phyloP scores from a whole-genome alignment of 64 coral and sea anemone genomes.

The Pocillopora damicornis region DNA sequence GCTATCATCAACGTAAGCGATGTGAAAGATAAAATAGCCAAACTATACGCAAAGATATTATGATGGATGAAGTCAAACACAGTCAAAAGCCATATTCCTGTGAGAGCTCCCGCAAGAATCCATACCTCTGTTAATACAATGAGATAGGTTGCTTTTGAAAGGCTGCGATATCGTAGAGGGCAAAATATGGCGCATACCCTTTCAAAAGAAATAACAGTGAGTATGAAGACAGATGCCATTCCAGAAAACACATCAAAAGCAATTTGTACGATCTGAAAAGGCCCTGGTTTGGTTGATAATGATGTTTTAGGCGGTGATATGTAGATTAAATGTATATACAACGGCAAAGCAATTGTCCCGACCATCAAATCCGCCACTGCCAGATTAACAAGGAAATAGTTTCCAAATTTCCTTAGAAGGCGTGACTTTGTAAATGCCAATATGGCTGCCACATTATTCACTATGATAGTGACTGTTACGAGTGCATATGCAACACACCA shows the following conservation, averaged over 20 bases:
- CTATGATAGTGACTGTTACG: background rate
- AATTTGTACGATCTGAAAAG: constrained; percentile 32
- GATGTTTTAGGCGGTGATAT: background rate
- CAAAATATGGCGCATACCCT: constrained; percentile 63
- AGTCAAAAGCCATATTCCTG: constrained; percentile 32
- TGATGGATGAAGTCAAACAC: constrained; percentile 20
- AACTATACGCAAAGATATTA: constrained; percentile 48
- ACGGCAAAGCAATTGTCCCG: constrained; percentile 56
- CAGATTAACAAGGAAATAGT: constrained; percentile 76
- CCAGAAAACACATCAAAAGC: constrained; percentile 76
- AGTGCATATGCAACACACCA: constrained; percentile 33
- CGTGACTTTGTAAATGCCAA: constrained; percentile 1
- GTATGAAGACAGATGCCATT: constrained; percentile 69
- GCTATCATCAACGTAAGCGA: constrained; percentile 58
- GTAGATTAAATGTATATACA: constrained; percentile 65
- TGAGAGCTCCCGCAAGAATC: constrained; percentile 53
- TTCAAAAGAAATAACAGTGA: constrained; percentile 78
- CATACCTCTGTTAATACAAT: constrained; percentile 45
- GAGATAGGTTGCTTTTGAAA: constrained; percentile 27
- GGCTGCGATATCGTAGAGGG: constrained; percentile 52
- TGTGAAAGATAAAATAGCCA: constrained; percentile 59
- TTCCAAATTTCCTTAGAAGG: constrained; percentile 24
- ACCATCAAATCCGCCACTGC: constrained; percentile 66
- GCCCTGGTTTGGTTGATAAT: background rate
- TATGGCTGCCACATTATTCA: constrained; percentile 28